Conservation (phyloP, 2,113 vertebrate species). For the Lampris incognitus region DNA sequence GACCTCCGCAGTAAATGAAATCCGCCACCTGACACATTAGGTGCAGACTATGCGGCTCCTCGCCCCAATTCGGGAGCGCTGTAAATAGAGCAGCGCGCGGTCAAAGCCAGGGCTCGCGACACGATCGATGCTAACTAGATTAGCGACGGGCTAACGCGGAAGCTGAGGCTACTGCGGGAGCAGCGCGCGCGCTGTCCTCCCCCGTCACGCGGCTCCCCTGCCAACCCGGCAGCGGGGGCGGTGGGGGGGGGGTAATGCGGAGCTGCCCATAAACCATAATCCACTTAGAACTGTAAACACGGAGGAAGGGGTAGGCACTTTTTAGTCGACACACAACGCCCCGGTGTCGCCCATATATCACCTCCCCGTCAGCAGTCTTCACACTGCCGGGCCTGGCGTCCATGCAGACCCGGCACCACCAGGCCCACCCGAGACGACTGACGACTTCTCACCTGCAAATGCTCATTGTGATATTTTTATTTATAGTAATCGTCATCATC, state of each 20-base stretch:
- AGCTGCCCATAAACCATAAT: constrained; percentile 67
- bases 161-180: constrained; percentile 32
- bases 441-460: too few relatives aligned
- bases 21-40: not conserved
- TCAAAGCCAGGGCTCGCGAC: constrained; percentile 50
- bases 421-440: too few relatives aligned
- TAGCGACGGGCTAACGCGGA: constrained; percentile 48
- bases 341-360: constrained; percentile 52
- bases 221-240: constrained; percentile 48
- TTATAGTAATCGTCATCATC: too few relatives aligned
- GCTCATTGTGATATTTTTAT: too few relatives aligned
- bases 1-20: constrained; percentile 17
- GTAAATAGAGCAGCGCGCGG: constrained; percentile 15
- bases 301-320: constrained; percentile 52
- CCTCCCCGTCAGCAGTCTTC: constrained; percentile 58
- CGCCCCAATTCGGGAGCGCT: too few relatives aligned
- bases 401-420: too few relatives aligned
- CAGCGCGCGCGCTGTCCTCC: constrained; percentile 12
- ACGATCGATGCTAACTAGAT: constrained; percentile 75
- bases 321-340: constrained; percentile 65
- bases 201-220: constrained; percentile 34
- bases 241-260: constrained; percentile 50
- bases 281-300: constrained; percentile 75
- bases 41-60: too few relatives aligned
- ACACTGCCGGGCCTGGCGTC: constrained; percentile 8